Evolutionary conservation across 2,113 vertebrate species (phyloP).

Genomic region (Chionomys nivalis): DNA sequence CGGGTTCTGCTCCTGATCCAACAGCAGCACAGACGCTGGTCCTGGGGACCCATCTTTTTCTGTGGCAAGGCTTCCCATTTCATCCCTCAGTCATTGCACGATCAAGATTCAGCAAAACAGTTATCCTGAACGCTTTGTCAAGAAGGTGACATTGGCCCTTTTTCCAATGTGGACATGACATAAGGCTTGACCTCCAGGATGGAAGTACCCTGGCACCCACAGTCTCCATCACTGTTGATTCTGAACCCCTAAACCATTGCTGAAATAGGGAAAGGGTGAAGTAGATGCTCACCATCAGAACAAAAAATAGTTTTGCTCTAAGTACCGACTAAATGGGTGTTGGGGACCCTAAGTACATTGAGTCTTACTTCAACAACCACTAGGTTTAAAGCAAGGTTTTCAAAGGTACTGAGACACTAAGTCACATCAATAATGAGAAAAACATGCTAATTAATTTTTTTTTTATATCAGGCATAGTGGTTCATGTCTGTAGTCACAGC

Average conservation of each 20-base stretch:
- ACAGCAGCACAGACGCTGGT: fast-evolving
- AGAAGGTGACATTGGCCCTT: not conserved
- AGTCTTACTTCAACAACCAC: not conserved
- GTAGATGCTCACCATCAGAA: fast-evolving
- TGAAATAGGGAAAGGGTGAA: too few species aligned
- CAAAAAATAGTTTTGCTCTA: not conserved
- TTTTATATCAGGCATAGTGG: not conserved
- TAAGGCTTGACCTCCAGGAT: fast-evolving
- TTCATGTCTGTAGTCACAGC: not conserved
- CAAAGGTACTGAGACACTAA: not conserved
- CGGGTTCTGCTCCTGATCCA: not conserved
- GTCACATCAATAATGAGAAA: not conserved
- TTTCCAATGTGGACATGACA: fast-evolving
- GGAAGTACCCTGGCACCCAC: fast-evolving
- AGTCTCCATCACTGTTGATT: not conserved
- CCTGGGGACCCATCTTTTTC: not conserved
- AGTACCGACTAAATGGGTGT: too few species aligned
- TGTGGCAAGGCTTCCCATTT: too few species aligned
- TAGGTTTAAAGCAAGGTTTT: not conserved
- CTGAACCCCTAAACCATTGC: not conserved
- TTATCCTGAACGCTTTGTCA: not conserved
- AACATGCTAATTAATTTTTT: not conserved
- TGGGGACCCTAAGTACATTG: fast-evolving
- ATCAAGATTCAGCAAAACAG: not conserved
- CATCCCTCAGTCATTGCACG: not conserved